Evolutionary conservation across 1,140 invertebrate genomes (phyloP), one percentile per base, ranked within the genome.

Genomic region (Venturia canescens): DNA sequence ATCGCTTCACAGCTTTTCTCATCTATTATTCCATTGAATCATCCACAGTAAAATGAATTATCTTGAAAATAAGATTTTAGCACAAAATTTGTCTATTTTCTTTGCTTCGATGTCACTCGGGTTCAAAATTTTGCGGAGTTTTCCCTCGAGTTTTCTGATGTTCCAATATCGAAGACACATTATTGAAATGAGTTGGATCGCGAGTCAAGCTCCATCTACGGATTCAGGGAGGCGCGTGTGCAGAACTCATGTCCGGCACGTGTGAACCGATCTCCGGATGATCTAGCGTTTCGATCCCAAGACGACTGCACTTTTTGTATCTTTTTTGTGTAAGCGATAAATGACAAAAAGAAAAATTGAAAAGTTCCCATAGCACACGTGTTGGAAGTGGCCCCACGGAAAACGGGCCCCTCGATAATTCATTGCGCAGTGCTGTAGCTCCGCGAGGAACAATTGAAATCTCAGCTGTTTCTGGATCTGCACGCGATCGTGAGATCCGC

Each of bases 401-500:
- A 71, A 18, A n/a, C 27, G 18, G 23, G 23, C 69, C 31, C 26
- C 69, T 71, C 69, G 69, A 48, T 71, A 34, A 48, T 53, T 74
- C 15, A 74, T 74, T 53, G 16, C 23, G 48, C 2, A 23, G 23
- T 26, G 9, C 13, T 21, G 48, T 57, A 48, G 69, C 29, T 57
- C n/a, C n/a, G n/a, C n/a, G 34, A 3, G 7, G 29, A 80, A 75
- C 79, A 72, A 80, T 74, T 13, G 60, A 67, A 80, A 50, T 53
- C 72, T 80, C 72, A 81, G 80, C 60, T 77, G 80, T 53, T 27
- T 67, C 34, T 57, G 26, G 60, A 67, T 53, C 11, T 34, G 66
- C 79, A 75, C 76, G 80, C 29, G 69, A 72, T 72, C 57, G 31
- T 80, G 48, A 70, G 70, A 81, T 81, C 80, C 71, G 72, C 80